phyloP scores from a whole-genome alignment of 2,113 vertebrate species.

The Heloderma charlesbogerti region DNA sequence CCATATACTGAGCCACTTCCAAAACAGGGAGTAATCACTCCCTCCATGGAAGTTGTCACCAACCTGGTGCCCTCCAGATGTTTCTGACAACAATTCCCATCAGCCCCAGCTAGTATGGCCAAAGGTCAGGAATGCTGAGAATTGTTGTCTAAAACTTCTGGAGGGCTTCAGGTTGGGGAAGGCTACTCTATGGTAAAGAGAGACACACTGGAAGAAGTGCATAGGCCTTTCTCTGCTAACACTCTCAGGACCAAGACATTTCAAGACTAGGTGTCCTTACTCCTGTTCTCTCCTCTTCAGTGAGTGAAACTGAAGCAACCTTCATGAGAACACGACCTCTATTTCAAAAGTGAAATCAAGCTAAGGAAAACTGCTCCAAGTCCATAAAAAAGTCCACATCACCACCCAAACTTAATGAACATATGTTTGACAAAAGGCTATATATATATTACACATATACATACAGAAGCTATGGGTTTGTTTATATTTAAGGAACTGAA shows the following conservation, averaged over 20 bases:
- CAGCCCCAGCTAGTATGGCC: no score
- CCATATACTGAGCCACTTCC: not conserved
- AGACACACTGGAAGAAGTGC: not conserved
- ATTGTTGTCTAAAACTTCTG: no score
- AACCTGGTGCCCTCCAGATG: no score
- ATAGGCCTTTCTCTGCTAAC: not conserved
- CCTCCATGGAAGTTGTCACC: not conserved
- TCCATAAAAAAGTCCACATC: not conserved
- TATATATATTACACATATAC: not conserved
- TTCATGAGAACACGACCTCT: not conserved
- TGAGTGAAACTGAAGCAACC: not conserved
- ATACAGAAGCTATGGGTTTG: not conserved
- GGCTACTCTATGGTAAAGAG: not conserved
- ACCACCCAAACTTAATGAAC: not conserved
- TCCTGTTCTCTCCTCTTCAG: not conserved
- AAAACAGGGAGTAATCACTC: not conserved
- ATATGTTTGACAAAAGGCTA: not conserved
- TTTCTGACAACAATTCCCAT: no score
- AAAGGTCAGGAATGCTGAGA: no score
- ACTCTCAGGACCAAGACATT: not conserved
- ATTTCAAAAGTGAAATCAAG: not conserved
- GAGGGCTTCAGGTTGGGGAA: no score
- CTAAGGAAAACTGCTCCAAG: not conserved
- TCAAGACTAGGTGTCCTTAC: not conserved
- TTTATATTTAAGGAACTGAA: constrained; percentile 6